Evolutionary conservation across 1,140 invertebrate genomes (phyloP).

Genomic region (Oryctes rhinoceros): DNA sequence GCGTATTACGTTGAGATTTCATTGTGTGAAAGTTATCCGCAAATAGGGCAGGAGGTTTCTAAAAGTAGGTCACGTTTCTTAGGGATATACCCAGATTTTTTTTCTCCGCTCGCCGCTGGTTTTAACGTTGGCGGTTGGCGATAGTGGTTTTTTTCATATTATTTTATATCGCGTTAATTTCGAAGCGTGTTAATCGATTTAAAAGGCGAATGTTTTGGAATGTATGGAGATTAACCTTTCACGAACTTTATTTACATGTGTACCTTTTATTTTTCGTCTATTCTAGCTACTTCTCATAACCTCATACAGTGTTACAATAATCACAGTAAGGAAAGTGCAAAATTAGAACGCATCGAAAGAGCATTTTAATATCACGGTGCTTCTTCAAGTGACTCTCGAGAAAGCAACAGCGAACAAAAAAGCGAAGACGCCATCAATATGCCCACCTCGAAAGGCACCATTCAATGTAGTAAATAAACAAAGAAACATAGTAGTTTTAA

Average conservation of each 20-base stretch:
- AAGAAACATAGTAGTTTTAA: not conserved
- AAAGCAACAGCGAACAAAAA: not conserved
- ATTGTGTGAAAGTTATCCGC: constrained; percentile 38
- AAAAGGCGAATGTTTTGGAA: not conserved
- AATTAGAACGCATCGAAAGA: not conserved
- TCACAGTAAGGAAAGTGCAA: not conserved
- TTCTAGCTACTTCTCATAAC: constrained; percentile 30
- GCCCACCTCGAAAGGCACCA: not conserved
- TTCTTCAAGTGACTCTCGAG: not conserved
- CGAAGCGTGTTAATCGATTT: not conserved
- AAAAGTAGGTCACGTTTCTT: constrained; percentile 43
- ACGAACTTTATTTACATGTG: not conserved
- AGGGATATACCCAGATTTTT: constrained; percentile 40
- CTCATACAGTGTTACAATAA: not conserved
- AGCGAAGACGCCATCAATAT: not conserved
- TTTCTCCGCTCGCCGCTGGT: constrained; percentile 21
- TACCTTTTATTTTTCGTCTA: not conserved
- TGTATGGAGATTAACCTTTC: constrained; percentile 20
- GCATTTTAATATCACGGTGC: too few relatives aligned
- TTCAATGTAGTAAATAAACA: not conserved
- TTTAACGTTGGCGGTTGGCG: constrained; percentile 9
- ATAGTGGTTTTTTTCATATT: constrained; percentile 40
- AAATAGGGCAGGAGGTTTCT: constrained; percentile 41
- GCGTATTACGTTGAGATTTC: constrained; percentile 24
- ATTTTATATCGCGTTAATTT: not conserved